Evolutionary conservation across 2,888 invertebrate species (phyloP).

Genomic region (Apodemia mormo): DNA sequence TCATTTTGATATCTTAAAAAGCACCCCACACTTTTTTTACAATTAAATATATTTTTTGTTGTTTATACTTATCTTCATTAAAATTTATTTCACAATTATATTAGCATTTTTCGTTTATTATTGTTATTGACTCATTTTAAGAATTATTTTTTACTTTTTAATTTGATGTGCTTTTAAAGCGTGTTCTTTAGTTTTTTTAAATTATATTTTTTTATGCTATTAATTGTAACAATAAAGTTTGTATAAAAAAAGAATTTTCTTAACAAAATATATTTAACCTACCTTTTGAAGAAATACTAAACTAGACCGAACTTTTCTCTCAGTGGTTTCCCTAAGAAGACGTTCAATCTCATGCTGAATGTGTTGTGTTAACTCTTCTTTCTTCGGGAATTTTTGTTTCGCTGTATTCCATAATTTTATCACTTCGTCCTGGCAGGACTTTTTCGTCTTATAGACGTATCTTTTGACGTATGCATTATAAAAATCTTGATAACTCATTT

Average conservation of each 20-base stretch:
- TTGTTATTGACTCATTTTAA: too few relatives aligned
- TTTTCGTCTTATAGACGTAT: slow-evolving; percentile 11
- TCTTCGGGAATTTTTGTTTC: slow-evolving; percentile 39
- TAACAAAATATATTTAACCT: slow-evolving; percentile 27
- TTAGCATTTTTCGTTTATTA: too few relatives aligned
- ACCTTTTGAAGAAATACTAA: slow-evolving; percentile 36
- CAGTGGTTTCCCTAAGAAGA: slow-evolving; percentile 36
- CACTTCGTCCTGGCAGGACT: not conserved
- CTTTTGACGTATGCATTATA: slow-evolving; percentile 5
- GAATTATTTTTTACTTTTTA: too few relatives aligned
- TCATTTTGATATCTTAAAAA: too few relatives aligned
- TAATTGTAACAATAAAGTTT: slow-evolving; percentile 21
- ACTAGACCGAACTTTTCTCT: slow-evolving; percentile 35
- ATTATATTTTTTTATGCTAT: too few relatives aligned
- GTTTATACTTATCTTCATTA: too few relatives aligned
- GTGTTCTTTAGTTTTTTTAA: too few relatives aligned
- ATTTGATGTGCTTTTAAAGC: too few relatives aligned
- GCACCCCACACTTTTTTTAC: too few relatives aligned
- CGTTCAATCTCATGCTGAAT: slow-evolving; percentile 36
- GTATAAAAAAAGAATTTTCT: slow-evolving; percentile 18
- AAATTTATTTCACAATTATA: too few relatives aligned
- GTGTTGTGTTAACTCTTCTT: slow-evolving; percentile 36
- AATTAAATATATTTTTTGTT: too few relatives aligned
- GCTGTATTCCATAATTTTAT: slow-evolving; percentile 12
- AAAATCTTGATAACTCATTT: slow-evolving; percentile 19